Conservation (phyloP, 2,888 invertebrate genomes). For the Actias luna region DNA sequence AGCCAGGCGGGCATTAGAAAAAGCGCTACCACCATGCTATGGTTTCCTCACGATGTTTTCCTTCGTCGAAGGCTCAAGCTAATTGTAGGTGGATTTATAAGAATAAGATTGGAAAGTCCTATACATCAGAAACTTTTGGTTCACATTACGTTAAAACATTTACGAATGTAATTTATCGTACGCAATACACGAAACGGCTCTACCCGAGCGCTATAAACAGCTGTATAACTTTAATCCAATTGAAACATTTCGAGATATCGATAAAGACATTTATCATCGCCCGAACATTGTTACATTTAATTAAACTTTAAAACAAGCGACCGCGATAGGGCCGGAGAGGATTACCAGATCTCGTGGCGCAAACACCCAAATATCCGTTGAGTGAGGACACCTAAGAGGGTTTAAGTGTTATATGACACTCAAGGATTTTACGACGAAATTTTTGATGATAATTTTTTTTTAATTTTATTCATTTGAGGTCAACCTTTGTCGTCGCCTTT, state of each 20-base stretch:
- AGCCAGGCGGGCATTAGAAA: no score
- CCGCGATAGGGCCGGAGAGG: conserved; percentile 36
- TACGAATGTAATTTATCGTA: conserved; percentile 6
- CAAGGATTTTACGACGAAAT: conserved; percentile 9
- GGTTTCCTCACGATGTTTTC: no score
- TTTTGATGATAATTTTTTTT: conserved; percentile 4
- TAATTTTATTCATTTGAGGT: conserved; percentile 5
- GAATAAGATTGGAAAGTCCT: neutral
- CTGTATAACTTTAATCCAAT: conserved; percentile 38
- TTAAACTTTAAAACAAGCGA: conserved; percentile 54
- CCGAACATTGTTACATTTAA: conserved; percentile 53
- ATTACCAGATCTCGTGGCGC: conserved; percentile 41
- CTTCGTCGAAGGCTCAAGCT: no score
- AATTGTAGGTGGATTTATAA: neutral
- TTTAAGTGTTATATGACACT: conserved; percentile 20
- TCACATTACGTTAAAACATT: neutral
- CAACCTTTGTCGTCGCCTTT: neutral
- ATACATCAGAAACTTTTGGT: neutral
- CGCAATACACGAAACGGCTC: conserved; percentile 6
- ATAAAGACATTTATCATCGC: conserved; percentile 49
- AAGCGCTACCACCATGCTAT: no score
- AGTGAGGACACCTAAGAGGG: conserved; percentile 22
- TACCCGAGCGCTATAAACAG: conserved; percentile 15
- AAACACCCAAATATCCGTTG: conserved; percentile 34
- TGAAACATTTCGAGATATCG: conserved; percentile 39